Base-by-base conservation (phyloP, 2,888 invertebrate genomes). In the Adineta ricciae region DNA sequence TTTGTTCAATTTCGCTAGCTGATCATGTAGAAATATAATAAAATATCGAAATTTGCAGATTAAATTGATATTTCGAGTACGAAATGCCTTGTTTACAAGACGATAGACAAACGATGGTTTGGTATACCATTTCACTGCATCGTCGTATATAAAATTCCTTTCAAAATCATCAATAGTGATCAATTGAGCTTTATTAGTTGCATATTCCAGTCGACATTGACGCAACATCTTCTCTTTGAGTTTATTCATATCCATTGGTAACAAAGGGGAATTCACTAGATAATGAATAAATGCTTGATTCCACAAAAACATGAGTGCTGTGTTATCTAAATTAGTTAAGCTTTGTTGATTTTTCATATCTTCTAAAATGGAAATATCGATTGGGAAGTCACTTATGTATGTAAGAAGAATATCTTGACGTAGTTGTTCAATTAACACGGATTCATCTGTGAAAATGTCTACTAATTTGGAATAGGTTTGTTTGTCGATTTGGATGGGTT, bases 21-120 rank as follows among this genome's bases (percentile, higher is more conserved):
- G 5, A 7, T 64, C 24, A 5, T 64, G 27, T 64, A 64, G 27
- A 27, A 64, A 24, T 27, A 64, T 64, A 24, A 27, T 64, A 64
- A 64, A 64, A 64, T 64, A 64, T 64, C 27, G 56, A 64, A 64
- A 64, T 24, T 64, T 64, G 56, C 56, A 64, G 24, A 64, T 64
- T 64, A 64, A 64, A 64, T 64, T 9, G 4, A 64, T 64, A 27
- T 64, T 64, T 64, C 27, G 14, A 14, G 56, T 64, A 64, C 56
- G 56, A n/a, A n/a, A n/a, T n/a, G 50, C 50, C 19, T 50, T 50
- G 19, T 50, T 50, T 50, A 50, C 11, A 19, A 50, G 19, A 19
- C 50, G 50, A 19, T 7, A 50, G 19, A 19, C 50, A 64, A 64
- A 11, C 27, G 56, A 64, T 27, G n/a, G 27, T 5, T 24, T 64